Conservation (phyloP, 2,113 vertebrate species). For the Amblyopsis rosae region DNA sequence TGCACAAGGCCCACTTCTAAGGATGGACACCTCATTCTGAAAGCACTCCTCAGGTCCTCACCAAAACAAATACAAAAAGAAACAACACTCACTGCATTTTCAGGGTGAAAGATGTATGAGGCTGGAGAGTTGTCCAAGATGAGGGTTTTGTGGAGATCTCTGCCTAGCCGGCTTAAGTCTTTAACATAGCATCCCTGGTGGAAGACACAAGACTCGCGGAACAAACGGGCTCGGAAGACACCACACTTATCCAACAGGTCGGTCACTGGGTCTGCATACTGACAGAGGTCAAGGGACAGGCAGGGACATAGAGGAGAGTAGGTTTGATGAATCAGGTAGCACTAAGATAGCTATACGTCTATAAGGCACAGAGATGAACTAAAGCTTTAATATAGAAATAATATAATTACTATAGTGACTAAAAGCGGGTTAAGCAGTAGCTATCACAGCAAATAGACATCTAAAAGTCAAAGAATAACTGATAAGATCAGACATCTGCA, state of each 20-base stretch:
- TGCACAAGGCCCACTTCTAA: too few relatives aligned
- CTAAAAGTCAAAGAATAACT: conserved; percentile 33
- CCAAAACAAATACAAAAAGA: background rate
- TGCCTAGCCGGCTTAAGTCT: conserved; percentile 85
- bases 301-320: background rate
- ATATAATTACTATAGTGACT: background rate
- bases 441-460: conserved; percentile 6
- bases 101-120: conserved; percentile 90
- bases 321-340: conserved; percentile 1
- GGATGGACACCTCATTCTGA: too few relatives aligned
- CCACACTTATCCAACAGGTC: conserved; percentile 85
- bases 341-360: conserved; percentile 25
- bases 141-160: conserved; percentile 85
- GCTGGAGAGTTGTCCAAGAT: conserved; percentile 90
- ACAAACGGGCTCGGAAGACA: conserved; percentile 84
- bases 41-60: background rate
- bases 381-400: conserved; percentile 4
- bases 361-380: background rate
- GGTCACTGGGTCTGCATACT: conserved; percentile 90
- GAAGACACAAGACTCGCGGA: conserved; percentile 91
- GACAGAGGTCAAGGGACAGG: conserved; percentile 13
- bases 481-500: conserved; percentile 1
- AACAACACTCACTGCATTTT: conserved; percentile 83
- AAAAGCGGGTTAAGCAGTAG: conserved; percentile 7
- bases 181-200: conserved; percentile 92